phyloP scores from a whole-genome alignment of 2,113 vertebrate species.

The Myxocyprinus asiaticus region DNA sequence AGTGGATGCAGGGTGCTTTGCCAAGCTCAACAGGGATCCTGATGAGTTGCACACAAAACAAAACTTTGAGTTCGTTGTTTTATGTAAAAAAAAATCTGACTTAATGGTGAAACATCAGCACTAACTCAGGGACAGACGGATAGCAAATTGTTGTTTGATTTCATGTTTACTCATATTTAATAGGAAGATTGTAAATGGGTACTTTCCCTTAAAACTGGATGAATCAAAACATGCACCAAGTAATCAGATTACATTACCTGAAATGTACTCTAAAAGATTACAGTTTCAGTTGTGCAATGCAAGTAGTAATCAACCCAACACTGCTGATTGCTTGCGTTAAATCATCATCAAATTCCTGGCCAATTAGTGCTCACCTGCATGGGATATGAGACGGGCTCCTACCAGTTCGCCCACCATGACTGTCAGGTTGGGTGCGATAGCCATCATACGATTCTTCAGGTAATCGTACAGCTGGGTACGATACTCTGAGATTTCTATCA shows the following conservation, averaged over 20 bases:
- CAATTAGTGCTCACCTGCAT: slow-evolving; percentile 81
- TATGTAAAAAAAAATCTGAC: no score
- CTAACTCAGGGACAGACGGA: no score
- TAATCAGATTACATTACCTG: no score
- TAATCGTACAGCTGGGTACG: slow-evolving; percentile 95
- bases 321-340: background rate
- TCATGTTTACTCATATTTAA: no score
- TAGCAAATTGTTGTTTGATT: no score
- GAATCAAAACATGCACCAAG: no score
- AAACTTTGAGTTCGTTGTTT: background rate
- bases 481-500: slow-evolving; percentile 95
- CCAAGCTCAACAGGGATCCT: slow-evolving; percentile 96
- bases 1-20: slow-evolving; percentile 96
- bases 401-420: slow-evolving; percentile 97
- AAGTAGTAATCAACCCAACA: no score
- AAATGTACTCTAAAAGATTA: no score
- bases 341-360: background rate
- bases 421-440: slow-evolving; percentile 95
- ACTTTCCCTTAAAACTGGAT: no score
- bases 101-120: no score
- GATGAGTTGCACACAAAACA: background rate
- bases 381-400: slow-evolving; percentile 93
- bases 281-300: no score
- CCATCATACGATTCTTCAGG: slow-evolving; percentile 98
- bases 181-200: no score